Percentiles rank a stretch among this genome's conserved stretches.
phyloP scores from a whole-genome alignment of 2,797 vertebrate species.

The Crocidura indochinensis region DNA sequence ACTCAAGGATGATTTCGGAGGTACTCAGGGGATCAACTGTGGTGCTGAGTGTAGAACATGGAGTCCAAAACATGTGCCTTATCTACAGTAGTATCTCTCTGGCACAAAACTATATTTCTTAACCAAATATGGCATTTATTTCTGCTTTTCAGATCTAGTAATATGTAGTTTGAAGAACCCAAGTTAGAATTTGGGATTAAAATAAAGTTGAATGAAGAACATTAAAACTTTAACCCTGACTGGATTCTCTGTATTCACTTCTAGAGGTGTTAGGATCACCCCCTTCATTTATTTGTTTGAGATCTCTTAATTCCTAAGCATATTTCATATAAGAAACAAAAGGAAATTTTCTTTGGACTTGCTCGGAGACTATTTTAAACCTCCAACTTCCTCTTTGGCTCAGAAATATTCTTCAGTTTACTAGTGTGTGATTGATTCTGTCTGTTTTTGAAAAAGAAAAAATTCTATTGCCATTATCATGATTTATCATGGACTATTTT shows the following conservation, averaged over 20 bases:
- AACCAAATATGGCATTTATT: not conserved
- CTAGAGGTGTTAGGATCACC: not conserved
- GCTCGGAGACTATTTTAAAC: not conserved
- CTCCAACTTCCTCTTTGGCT: not conserved
- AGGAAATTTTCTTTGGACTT: conserved; percentile 32
- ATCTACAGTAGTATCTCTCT: too few relatives aligned
- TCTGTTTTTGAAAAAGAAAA: not conserved
- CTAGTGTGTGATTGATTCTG: not conserved
- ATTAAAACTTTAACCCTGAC: too few relatives aligned
- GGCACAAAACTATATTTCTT: not conserved
- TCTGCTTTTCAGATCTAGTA: conserved; percentile 15
- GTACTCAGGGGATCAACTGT: too few relatives aligned
- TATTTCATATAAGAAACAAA: conserved; percentile 29
- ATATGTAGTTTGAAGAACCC: not conserved
- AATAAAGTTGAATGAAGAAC: not conserved
- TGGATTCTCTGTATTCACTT: too few relatives aligned
- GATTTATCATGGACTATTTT: too few relatives aligned
- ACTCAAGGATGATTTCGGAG: too few relatives aligned
- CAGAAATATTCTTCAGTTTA: not conserved
- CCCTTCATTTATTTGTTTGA: not conserved
- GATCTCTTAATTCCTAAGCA: not conserved
- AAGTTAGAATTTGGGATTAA: not conserved
- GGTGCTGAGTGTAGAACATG: too few relatives aligned
- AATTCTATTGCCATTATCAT: too few relatives aligned
- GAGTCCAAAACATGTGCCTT: too few relatives aligned